These are phyloP conservation scores for Trissolcus japonicus DNA, from an alignment of 2,888 invertebrate species.

Conservation along the genomic window DNA sequence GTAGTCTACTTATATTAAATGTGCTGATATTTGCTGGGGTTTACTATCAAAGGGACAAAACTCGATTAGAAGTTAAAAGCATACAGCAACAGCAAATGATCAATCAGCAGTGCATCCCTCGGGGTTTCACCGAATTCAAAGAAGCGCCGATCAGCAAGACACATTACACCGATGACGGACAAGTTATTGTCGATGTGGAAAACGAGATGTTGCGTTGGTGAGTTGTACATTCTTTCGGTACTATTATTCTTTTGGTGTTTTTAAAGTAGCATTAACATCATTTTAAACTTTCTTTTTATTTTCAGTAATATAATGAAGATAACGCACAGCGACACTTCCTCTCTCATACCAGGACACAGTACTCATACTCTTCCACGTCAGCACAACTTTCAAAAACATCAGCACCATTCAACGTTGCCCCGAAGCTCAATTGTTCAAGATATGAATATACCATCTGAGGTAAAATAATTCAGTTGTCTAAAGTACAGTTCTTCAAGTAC, in stretches of 20 bases:
- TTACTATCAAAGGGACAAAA: constrained; percentile 93
- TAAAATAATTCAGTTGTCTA: constrained; percentile 35
- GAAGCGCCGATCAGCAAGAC: constrained; percentile 81
- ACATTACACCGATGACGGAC: constrained; percentile 87
- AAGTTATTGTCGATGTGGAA: constrained; percentile 90
- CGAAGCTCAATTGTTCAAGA: constrained; percentile 77
- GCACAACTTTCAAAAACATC: constrained; percentile 74
- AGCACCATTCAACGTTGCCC: constrained; percentile 78
- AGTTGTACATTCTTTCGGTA: not conserved
- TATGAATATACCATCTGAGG: constrained; percentile 78
- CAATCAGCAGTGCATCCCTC: constrained; percentile 83
- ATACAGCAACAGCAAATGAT: constrained; percentile 87
- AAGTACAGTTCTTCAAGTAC: not conserved
- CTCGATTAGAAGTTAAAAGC: constrained; percentile 86
- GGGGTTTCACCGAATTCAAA: constrained; percentile 76
- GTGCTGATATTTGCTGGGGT: constrained; percentile 96
- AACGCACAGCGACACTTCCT: constrained; percentile 75
- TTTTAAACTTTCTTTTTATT: not conserved
- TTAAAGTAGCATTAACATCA: not conserved
- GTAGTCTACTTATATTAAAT: constrained; percentile 92
- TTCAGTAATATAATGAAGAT: constrained; percentile 79
- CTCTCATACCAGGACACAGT: constrained; percentile 67
- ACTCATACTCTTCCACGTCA: constrained; percentile 76
- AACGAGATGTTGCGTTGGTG: constrained; percentile 80
- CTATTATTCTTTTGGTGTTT: not conserved